Conservation (phyloP, 2,888 invertebrate genomes). For the Lordiphosa fenestrarum region DNA sequence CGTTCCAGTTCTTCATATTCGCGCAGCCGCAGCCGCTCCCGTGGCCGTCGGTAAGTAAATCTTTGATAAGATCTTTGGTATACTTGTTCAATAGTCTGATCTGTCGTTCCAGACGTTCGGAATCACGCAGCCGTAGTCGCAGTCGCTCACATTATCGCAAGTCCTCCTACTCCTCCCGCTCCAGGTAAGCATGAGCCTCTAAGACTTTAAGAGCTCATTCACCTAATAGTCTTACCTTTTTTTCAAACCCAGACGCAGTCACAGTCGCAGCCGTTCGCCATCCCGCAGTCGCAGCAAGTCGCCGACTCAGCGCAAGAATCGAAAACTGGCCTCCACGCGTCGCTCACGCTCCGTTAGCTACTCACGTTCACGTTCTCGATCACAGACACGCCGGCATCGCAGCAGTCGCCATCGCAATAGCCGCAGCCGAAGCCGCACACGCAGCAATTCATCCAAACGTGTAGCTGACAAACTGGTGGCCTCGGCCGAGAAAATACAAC, state of each 20-base stretch:
- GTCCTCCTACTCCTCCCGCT: conserved; percentile 71
- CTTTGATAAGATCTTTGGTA: background rate
- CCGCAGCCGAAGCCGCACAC: conserved; percentile 38
- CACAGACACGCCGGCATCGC: conserved; percentile 52
- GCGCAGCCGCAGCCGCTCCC: conserved; percentile 56
- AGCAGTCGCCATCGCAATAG: conserved; percentile 41
- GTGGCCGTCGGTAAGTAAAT: conserved; percentile 72
- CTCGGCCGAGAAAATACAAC: conserved; percentile 77
- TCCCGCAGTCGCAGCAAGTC: conserved; percentile 74
- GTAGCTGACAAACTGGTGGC: conserved; percentile 75
- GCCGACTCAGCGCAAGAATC: conserved; percentile 61
- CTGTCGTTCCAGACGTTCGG: conserved; percentile 62
- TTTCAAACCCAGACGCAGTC: conserved; percentile 57
- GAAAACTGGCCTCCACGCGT: conserved; percentile 76
- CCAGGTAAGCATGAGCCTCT: conserved; percentile 46
- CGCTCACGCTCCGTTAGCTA: conserved; percentile 76
- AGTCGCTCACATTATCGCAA: conserved; percentile 66
- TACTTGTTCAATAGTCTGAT: conserved; percentile 38
- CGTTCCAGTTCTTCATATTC: conserved; percentile 64
- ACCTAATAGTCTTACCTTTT: background rate
- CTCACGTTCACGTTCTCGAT: conserved; percentile 61
- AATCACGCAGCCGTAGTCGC: conserved; percentile 58
- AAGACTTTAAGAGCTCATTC: too few species aligned
- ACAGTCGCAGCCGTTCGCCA: conserved; percentile 76
- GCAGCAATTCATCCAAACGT: conserved; percentile 47